Conservation (phyloP, 2,888 invertebrate genomes). For the Dromius quadrimaculatus region DNA sequence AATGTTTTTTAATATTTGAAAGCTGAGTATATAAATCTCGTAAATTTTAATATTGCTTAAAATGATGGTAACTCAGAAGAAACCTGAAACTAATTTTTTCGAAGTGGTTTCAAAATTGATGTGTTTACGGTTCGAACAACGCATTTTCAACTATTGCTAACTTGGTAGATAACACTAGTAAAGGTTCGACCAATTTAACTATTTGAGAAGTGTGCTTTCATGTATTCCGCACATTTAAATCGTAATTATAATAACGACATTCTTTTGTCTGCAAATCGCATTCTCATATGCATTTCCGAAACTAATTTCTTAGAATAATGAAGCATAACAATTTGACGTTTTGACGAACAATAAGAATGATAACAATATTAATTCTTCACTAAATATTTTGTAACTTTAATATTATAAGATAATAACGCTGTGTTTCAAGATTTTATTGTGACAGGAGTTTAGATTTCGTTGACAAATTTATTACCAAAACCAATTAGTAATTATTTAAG, state of each 20-base stretch:
- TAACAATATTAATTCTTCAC: constrained; percentile 42
- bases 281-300: constrained; percentile 32
- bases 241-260: constrained; percentile 38
- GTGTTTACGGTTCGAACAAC: constrained; percentile 41
- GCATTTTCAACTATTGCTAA: constrained; percentile 48
- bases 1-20: no score
- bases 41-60: no score
- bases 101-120: constrained; percentile 34
- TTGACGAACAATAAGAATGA: constrained; percentile 48
- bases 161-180: constrained; percentile 42
- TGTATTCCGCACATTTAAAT: constrained; percentile 46
- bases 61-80: no score
- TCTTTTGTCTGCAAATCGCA: constrained; percentile 40
- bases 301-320: constrained; percentile 34
- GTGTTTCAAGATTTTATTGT: constrained; percentile 33
- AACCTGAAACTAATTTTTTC: neutral
- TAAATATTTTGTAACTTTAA: constrained; percentile 46
- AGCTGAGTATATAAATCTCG: no score
- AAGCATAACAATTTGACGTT: constrained; percentile 40
- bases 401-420: constrained; percentile 38
- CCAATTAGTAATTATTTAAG: constrained; percentile 12
- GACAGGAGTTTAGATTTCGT: constrained; percentile 24
- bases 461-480: constrained; percentile 21
- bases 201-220: constrained; percentile 46
- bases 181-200: constrained; percentile 49